A percentile compares a stretch with the other conserved stretches of the same genome.
Conservation (phyloP, 2,113 vertebrate species). For the Salvelinus namaycush region DNA sequence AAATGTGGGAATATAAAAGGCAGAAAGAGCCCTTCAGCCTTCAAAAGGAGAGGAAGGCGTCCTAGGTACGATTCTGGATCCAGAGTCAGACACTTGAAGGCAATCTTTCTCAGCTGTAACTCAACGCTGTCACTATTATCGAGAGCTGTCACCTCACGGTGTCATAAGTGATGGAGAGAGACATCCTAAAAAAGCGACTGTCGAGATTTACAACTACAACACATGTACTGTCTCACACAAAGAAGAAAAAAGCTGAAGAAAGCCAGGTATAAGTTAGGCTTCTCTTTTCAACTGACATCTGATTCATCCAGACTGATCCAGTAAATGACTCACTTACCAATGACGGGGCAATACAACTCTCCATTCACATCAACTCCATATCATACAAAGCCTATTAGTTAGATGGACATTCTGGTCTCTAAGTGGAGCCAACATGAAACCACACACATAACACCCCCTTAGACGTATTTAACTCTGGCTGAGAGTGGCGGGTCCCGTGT, state of each 20-base stretch:
- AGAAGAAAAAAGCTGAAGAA: neutral
- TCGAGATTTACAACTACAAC: too few relatives aligned
- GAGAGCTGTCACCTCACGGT: slow-evolving; percentile 65
- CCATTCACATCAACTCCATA: slow-evolving; percentile 40
- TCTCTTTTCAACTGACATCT: too few relatives aligned
- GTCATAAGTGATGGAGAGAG: slow-evolving; percentile 61
- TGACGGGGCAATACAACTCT: slow-evolving; percentile 19
- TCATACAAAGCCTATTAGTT: slow-evolving; percentile 39
- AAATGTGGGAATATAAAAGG: slow-evolving; percentile 66
- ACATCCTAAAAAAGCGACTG: neutral
- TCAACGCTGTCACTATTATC: slow-evolving; percentile 60
- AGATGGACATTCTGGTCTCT: too few relatives aligned
- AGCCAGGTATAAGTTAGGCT: neutral
- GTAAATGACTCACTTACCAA: neutral
- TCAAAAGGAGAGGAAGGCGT: slow-evolving; percentile 71
- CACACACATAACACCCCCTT: too few relatives aligned
- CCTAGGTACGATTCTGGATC: slow-evolving; percentile 46
- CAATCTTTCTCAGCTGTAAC: slow-evolving; percentile 68
- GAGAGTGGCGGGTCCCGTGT: slow-evolving; percentile 48
- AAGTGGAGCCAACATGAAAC: too few relatives aligned
- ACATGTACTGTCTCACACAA: neutral
- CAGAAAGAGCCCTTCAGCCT: slow-evolving; percentile 66
- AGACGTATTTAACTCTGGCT: neutral
- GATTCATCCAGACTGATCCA: neutral
- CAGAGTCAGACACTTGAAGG: slow-evolving; percentile 69